A percentile compares a stretch with the other conserved stretches of the same genome.
Evolutionary conservation across 2,113 vertebrate genomes (phyloP).

Genomic region (Poicephalus meyeri): DNA sequence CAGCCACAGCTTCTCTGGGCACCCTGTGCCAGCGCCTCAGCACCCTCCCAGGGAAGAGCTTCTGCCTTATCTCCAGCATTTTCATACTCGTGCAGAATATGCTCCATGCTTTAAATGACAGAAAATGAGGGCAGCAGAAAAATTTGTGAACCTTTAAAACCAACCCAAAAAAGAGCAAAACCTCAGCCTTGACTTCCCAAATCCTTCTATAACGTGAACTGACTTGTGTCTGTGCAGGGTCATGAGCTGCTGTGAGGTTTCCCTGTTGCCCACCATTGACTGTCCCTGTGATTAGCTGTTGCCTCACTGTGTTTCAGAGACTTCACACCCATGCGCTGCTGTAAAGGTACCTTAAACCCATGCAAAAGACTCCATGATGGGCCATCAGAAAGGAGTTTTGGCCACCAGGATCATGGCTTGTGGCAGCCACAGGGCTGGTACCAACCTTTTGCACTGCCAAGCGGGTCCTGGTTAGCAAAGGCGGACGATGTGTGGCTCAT

Average conservation of each 20-base stretch:
- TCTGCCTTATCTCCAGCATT: background rate
- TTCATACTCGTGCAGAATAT: background rate
- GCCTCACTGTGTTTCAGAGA: accelerated
- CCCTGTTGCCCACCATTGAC: accelerated
- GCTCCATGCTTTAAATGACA: background rate
- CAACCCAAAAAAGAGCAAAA: background rate
- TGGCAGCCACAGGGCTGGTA: accelerated
- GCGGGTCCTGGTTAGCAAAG: background rate
- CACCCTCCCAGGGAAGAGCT: background rate
- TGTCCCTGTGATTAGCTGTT: accelerated
- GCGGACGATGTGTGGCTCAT: background rate
- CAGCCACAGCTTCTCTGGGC: background rate
- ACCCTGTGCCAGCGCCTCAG: background rate
- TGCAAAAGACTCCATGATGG: background rate
- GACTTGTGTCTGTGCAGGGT: background rate
- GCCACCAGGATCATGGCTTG: background rate
- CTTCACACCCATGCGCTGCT: background rate
- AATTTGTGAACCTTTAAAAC: background rate
- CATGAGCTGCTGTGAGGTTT: background rate
- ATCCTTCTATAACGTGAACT: background rate
- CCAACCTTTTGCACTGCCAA: background rate
- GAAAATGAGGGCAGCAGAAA: background rate
- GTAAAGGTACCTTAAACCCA: background rate
- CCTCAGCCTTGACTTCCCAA: too few relatives aligned
- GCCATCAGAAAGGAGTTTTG: too few relatives aligned